Conservation (phyloP, 92 coral and sea anemone species). For the Meandrina meandrites region DNA sequence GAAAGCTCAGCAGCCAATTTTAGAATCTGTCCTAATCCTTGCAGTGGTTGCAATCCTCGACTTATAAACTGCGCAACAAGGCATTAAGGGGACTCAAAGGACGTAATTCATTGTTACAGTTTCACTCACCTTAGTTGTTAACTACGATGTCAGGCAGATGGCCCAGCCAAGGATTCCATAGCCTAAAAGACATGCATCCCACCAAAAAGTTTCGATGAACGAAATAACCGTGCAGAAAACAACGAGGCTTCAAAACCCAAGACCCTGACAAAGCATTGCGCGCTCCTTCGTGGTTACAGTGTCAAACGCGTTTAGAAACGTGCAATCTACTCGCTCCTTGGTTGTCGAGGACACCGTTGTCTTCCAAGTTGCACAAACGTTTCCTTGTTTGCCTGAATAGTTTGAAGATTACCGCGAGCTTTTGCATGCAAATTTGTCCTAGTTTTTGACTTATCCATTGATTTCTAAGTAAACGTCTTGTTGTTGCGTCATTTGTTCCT, state of each 20-base stretch:
- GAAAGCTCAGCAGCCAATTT: background rate
- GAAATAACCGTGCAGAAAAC: background rate
- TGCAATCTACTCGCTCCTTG: background rate
- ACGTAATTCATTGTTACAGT: background rate
- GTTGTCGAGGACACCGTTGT: background rate
- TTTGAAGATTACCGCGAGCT: background rate
- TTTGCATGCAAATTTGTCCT: conserved; percentile 27
- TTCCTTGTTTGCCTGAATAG: background rate
- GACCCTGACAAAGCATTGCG: background rate
- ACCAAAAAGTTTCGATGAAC: background rate
- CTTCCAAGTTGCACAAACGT: background rate
- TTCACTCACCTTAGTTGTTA: background rate
- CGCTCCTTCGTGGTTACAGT: background rate
- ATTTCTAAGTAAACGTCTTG: conserved; percentile 31
- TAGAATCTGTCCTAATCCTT: background rate
- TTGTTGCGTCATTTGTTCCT: conserved; percentile 33
- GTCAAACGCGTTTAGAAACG: background rate
- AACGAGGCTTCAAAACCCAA: background rate
- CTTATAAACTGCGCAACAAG: background rate
- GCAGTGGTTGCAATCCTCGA: background rate
- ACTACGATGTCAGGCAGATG: background rate
- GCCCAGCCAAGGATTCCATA: background rate
- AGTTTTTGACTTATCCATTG: conserved; percentile 8
- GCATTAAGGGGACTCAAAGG: background rate
- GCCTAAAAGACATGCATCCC: background rate